Evolutionary conservation across 2,797 vertebrate species (phyloP), one percentile per base, ranked within the genome.

Genomic region (Pogoniulus pusillus): DNA sequence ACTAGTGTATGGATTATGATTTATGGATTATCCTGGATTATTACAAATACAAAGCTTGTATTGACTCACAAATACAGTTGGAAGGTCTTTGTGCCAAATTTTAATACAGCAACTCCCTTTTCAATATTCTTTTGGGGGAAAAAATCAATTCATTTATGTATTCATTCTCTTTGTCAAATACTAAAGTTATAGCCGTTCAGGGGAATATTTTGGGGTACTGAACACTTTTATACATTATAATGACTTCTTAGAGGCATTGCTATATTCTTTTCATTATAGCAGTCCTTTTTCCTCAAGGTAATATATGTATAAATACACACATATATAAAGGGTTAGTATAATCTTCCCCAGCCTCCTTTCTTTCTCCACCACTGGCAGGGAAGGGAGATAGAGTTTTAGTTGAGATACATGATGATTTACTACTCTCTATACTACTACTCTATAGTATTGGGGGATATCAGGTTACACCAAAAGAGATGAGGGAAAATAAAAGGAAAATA

Each of bases 71-170:
- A 86, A 87, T 47, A 82, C 91, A 84, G 35, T 55, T 91, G 80
- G 35, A 88, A 93, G 14, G n/a, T 16, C n/a, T 73, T 92, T 85
- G 43, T 81, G 55, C 12, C 63, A 83, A 92, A 69, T 90, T 93
- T 93, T 85, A 74, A 41, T 35, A 76, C 49, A 53, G 43, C 87
- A 54, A 78, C 72, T 94, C 94, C 76, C 47, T 87, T 94, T 80
- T 82, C 60, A 94, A 82, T 7, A 72, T 43, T 13, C 3, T 59
- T 85, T 90, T 20, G 9, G 8, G 10, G 3, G 6, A 29, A 37
- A 65, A 45, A 9, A 45, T 35, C 75, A 24, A 19, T 35, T 51
- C 39, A 27, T 89, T 82, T 57, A 47, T 22, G 12, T 55, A 19
- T 37, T 76, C 2, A n/a, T 60, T 82, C 27, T 82, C 37, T 87